Conservation (phyloP, 2,113 vertebrate species). For the Bombycilla garrulus region DNA sequence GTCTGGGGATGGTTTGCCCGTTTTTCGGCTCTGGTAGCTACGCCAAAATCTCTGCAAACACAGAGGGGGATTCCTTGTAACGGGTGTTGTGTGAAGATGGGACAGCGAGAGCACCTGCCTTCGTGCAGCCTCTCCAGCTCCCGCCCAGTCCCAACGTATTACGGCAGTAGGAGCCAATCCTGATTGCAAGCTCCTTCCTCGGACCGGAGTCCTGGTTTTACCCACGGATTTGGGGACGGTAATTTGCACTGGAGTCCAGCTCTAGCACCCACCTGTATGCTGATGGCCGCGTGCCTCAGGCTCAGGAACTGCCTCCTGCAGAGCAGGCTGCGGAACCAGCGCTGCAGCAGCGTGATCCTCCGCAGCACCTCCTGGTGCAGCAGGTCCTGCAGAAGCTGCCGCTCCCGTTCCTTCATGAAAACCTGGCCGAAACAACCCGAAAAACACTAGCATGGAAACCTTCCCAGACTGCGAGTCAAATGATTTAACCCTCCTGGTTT, state of each 20-base stretch:
- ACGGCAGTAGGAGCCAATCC: neutral
- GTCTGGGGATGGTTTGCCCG: conserved; percentile 43
- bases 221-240: fast-evolving
- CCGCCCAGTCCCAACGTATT: neutral
- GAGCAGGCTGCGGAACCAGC: conserved; percentile 81
- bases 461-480: fast-evolving
- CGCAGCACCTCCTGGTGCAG: conserved; percentile 89
- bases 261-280: conserved; percentile 83
- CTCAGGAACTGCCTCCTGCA: conserved; percentile 85
- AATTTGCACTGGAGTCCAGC: neutral
- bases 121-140: neutral
- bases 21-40: conserved; percentile 65
- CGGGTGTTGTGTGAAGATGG: fast-evolving
- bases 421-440: conserved; percentile 72
- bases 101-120: neutral
- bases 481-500: neutral
- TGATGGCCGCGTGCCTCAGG: conserved; percentile 78
- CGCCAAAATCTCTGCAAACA: conserved; percentile 86
- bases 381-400: conserved; percentile 86
- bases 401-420: conserved; percentile 88
- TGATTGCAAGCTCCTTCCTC: neutral
- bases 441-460: neutral
- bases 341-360: conserved; percentile 85
- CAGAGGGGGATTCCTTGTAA: neutral
- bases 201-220: neutral